Percentiles rank a stretch among this genome's conserved stretches.
phyloP scores from a whole-genome alignment of 2,888 invertebrate genomes.

The Yponomeuta sedellus region DNA sequence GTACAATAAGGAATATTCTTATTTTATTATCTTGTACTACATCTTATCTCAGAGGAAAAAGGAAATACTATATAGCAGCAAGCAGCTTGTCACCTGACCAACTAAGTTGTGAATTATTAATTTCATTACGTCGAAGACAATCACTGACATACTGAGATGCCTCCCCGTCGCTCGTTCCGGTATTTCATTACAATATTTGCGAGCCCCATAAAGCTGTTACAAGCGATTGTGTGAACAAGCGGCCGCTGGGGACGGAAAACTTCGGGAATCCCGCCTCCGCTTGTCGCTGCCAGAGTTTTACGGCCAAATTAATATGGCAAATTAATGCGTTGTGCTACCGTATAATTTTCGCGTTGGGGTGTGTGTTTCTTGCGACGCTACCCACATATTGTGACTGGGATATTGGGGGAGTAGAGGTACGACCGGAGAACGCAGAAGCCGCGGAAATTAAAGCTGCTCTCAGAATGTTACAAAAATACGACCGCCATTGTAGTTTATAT shows the following conservation, averaged over 20 bases:
- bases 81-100: too few species aligned
- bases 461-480: background rate
- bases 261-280: conserved; percentile 64
- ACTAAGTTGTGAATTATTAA: background rate
- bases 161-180: conserved; percentile 8
- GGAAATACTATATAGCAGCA: too few species aligned
- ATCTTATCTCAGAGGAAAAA: too few species aligned
- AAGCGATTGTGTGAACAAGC: conserved; percentile 65
- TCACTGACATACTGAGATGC: background rate
- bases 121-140: background rate
- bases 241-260: conserved; percentile 67
- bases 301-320: conserved; percentile 78
- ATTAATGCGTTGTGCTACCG: conserved; percentile 72
- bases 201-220: conserved; percentile 23
- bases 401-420: conserved; percentile 10
- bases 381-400: conserved; percentile 25
- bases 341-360: conserved; percentile 69
- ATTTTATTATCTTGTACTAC: too few species aligned
- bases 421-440: conserved; percentile 16
- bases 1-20: too few species aligned
- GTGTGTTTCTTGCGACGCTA: conserved; percentile 63
- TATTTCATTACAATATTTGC: conserved; percentile 22
- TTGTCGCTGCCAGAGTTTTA: conserved; percentile 76
- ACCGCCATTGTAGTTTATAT: background rate
- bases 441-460: background rate